Evolutionary conservation across 2,888 invertebrate genomes (phyloP).

Genomic region (Drosophila robusta): DNA sequence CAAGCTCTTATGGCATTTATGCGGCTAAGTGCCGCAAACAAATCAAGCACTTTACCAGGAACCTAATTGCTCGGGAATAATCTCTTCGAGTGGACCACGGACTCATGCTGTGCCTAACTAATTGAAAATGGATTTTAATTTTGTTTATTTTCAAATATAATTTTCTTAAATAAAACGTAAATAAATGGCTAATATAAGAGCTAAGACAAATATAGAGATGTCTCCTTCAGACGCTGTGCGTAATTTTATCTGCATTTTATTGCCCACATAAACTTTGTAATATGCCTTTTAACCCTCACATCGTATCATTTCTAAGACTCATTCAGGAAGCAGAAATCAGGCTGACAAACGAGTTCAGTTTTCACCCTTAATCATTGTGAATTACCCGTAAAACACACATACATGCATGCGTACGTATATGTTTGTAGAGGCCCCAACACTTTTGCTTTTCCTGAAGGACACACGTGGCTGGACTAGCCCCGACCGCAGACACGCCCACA

Average conservation of each 20-base stretch:
- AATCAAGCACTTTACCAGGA: constrained; percentile 18
- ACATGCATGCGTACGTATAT: neutral
- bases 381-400: constrained; percentile 9
- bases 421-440: constrained; percentile 36
- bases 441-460: constrained; percentile 71
- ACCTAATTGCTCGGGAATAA: constrained; percentile 1
- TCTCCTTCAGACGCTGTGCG: neutral
- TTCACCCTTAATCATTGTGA: constrained; percentile 38
- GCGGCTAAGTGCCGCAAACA: constrained; percentile 39
- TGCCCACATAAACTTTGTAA: neutral
- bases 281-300: neutral
- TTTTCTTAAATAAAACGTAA: neutral
- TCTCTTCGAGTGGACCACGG: neutral
- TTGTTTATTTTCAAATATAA: neutral
- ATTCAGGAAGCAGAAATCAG: constrained; percentile 5
- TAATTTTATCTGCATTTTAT: constrained; percentile 4
- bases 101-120: neutral
- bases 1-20: constrained; percentile 38
- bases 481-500: constrained; percentile 57
- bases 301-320: constrained; percentile 18
- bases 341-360: constrained; percentile 15
- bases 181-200: neutral
- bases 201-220: neutral
- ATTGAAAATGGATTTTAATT: constrained; percentile 5
- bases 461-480: constrained; percentile 39